Base-by-base conservation (phyloP, 2,113 vertebrate species). In the Erythrolamprus reginae region DNA sequence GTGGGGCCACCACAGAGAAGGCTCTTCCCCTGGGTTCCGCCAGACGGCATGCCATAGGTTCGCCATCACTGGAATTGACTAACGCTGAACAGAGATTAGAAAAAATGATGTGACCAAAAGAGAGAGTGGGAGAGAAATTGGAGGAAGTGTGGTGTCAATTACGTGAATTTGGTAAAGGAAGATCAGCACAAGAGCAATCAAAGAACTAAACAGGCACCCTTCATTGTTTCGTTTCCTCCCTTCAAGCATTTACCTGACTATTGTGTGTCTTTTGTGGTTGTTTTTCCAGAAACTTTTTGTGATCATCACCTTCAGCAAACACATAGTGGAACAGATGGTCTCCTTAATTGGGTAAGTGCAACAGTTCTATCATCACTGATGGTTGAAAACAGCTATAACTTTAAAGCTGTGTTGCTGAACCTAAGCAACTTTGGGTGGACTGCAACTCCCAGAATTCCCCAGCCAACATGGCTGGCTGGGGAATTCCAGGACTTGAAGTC, bases 311-410 rank as follows among this genome's bases (percentile, higher is more conserved):
- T 99, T 98, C 97, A 98, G 98, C 98, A 98, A 97, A 95, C 98
- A 98, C 96, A 98, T 98, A 93, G 98, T 98, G 96, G 98, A 99
- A 94, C 98, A 99, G 98, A 99, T 99, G 98, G 98, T 98, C 96
- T 96, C 98, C 93, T 97, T 99, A 92, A 98, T 98, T 82, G 98
- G 98, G 98, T 99, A 97, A 99, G 98, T 99, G 97, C 33, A 21
- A 24, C 52, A 58, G 86, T 7, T 84, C 2, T 84, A 50, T 12
- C 19, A 15, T 47, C 24, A 50, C 2, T 51, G 24, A 17, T 51
- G 83, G 51, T 9, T 84, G 26, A 7, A 15, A 85, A 33, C 15
- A 33, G 28, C 13, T 86, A 8, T 70, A 17, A 70, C 65, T 33
- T 70, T 19, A 33, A 15, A 17, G n/a, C n/a, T n/a, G 58, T n/a